These are phyloP conservation scores for Melanotaenia duboulayi DNA, from an alignment of 2,113 vertebrate species.

Conservation along the genomic window DNA sequence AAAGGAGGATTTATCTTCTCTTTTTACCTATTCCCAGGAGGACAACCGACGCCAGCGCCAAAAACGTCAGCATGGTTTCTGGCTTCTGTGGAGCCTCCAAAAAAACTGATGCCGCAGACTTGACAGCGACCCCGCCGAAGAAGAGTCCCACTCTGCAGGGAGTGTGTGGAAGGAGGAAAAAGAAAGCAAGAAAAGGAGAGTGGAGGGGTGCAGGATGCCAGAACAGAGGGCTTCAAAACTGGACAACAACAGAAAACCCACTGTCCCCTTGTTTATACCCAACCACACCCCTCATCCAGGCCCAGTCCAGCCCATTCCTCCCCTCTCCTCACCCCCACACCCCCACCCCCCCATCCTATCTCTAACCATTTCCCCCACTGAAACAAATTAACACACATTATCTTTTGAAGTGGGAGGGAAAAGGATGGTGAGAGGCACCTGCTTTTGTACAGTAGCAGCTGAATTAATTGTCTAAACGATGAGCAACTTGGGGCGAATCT, in stretches of 20 bases:
- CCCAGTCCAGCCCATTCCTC: constrained; percentile 64
- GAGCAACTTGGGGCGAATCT: constrained; percentile 34
- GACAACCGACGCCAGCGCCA: constrained; percentile 77
- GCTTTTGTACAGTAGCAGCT: not conserved
- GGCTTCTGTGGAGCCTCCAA: constrained; percentile 61
- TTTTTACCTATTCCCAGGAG: constrained; percentile 82
- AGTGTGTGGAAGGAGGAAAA: constrained; percentile 40
- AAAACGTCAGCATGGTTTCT: constrained; percentile 79
- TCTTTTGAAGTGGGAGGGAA: constrained; percentile 26
- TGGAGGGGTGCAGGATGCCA: constrained; percentile 53
- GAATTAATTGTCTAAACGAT: constrained; percentile 44
- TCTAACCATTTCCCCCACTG: constrained; percentile 22
- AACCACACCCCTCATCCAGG: constrained; percentile 77
- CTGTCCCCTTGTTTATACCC: constrained; percentile 80
- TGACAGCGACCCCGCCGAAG: constrained; percentile 46
- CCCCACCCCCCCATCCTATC: not conserved
- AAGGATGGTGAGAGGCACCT: constrained; percentile 34
- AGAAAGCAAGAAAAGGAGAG: constrained; percentile 30
- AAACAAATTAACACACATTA: constrained; percentile 45
- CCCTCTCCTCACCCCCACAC: constrained; percentile 9
- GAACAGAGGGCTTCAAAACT: constrained; percentile 68
- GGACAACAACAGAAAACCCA: constrained; percentile 75
- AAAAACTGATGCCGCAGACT: constrained; percentile 40
- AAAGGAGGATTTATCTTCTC: constrained; percentile 16
- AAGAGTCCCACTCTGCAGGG: constrained; percentile 60